Evolutionary conservation across 2,113 vertebrate genomes (phyloP).

Genomic region (Helogale parvula): DNA sequence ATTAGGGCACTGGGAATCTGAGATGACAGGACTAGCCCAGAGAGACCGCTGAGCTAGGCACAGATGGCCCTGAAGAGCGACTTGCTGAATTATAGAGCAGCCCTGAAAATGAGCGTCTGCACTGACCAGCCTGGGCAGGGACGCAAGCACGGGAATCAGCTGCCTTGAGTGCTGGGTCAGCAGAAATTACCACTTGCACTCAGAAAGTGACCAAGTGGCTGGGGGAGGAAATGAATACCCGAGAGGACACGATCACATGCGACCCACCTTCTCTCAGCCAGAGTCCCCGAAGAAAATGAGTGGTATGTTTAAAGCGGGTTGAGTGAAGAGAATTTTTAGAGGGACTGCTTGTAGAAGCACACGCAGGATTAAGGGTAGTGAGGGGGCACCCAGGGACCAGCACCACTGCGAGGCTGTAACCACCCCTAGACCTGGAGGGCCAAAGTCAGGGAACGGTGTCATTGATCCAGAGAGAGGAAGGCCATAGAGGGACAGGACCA

Average conservation of each 20-base stretch:
- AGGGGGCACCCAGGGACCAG: background rate
- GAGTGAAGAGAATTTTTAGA: background rate
- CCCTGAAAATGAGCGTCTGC: background rate
- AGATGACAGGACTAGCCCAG: background rate
- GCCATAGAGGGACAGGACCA: background rate
- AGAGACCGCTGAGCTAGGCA: background rate
- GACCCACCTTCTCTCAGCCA: background rate
- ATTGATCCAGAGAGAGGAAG: rapidly evolving
- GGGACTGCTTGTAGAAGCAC: background rate
- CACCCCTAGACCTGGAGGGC: background rate
- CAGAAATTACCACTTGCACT: background rate
- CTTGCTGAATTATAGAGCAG: background rate
- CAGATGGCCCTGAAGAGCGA: background rate
- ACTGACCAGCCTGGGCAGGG: background rate
- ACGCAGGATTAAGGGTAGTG: background rate
- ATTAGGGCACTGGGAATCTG: conserved; percentile 23
- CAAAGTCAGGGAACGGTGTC: background rate
- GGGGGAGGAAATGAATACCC: background rate
- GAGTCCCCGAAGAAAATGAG: background rate
- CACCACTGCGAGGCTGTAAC: background rate
- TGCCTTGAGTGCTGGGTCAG: background rate
- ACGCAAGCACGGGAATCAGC: rapidly evolving
- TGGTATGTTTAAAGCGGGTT: rapidly evolving
- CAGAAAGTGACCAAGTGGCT: background rate
- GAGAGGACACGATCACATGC: background rate